Percentiles rank a stretch among this genome's conserved stretches.
These are phyloP conservation scores for Corvus cornix DNA, from an alignment of 2,113 vertebrate genomes.

Conservation along the genomic window DNA sequence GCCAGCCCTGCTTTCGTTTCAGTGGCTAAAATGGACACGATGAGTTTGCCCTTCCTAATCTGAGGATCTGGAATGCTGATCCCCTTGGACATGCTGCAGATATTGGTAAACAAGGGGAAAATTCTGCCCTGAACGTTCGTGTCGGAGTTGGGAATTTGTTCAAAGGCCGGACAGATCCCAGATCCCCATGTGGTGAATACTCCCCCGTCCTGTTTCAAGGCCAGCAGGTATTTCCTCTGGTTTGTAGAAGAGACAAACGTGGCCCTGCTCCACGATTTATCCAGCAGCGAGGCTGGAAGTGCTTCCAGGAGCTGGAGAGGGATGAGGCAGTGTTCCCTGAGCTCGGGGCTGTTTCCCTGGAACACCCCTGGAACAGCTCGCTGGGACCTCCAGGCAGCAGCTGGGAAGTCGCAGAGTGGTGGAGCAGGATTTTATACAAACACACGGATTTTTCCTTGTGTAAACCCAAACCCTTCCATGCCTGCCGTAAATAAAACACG, in stretches of 20 bases:
- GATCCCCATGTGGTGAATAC: fast-evolving
- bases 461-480: neutral
- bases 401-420: neutral
- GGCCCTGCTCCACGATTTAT: neutral
- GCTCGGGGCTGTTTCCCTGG: neutral
- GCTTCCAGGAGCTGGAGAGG: neutral
- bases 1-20: fast-evolving
- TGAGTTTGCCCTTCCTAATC: neutral
- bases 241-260: fast-evolving
- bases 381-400: neutral
- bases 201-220: fast-evolving
- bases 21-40: neutral
- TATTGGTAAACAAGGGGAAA: neutral
- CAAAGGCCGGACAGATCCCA: neutral
- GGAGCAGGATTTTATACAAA: neutral
- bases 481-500: neutral
- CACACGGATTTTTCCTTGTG: neutral
- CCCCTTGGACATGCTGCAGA: neutral
- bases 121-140: neutral
- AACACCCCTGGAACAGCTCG: neutral
- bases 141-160: neutral
- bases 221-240: neutral
- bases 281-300: neutral
- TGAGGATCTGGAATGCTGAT: neutral
- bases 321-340: neutral